Evolutionary conservation across 2,797 vertebrate species (phyloP).

Genomic region (Tangara arthus): DNA sequence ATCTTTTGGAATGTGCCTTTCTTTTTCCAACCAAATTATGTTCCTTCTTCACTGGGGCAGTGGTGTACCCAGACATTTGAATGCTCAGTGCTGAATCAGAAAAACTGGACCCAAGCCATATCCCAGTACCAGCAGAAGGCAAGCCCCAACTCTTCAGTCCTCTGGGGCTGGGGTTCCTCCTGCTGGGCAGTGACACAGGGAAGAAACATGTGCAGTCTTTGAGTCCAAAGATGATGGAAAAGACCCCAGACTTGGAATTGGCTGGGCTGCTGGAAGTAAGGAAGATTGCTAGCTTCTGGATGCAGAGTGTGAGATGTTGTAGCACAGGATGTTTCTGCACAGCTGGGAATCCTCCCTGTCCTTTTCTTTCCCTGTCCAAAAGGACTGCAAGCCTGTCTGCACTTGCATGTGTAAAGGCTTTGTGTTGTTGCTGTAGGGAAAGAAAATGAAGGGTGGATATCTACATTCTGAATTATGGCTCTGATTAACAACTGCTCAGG

Average conservation of each 20-base stretch:
- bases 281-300: accelerated
- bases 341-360: neutral
- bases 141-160: neutral
- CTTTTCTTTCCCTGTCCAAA: neutral
- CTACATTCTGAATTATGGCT: neutral
- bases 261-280: neutral
- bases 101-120: neutral
- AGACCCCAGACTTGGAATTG: neutral
- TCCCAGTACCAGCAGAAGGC: neutral
- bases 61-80: neutral
- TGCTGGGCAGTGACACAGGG: neutral
- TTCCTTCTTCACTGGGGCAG: neutral
- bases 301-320: neutral
- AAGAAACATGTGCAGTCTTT: neutral
- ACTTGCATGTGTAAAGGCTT: neutral
- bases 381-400: neutral
- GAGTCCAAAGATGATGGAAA: neutral
- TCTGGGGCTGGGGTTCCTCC: neutral
- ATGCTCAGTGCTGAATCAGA: neutral
- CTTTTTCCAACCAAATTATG: neutral
- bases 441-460: neutral
- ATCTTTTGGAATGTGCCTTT: neutral
- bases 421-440: neutral
- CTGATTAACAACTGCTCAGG: neutral
- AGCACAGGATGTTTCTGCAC: neutral